These are phyloP conservation scores for Acrobasis suavella DNA, from an alignment of 2,888 invertebrate genomes.

Conservation along the genomic window DNA sequence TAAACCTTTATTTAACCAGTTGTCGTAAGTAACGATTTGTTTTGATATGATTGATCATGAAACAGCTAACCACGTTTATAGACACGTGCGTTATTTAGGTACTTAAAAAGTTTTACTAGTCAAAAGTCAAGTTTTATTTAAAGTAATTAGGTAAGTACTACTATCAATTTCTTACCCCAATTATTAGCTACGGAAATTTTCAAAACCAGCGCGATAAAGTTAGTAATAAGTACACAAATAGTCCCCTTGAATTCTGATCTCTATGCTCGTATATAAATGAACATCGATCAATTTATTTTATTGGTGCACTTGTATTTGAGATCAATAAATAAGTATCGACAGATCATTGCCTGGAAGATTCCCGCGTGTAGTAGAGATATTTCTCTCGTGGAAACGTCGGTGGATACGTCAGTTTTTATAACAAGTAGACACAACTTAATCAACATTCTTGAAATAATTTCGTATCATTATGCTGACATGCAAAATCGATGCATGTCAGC, in stretches of 20 bases:
- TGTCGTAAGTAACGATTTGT: too few relatives aligned
- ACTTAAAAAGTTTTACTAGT: too few relatives aligned
- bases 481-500: neutral
- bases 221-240: conserved; percentile 6
- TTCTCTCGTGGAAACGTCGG: neutral
- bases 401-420: neutral
- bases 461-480: conserved; percentile 23
- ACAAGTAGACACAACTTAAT: neutral
- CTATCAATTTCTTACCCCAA: neutral
- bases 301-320: conserved; percentile 10
- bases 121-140: too few relatives aligned
- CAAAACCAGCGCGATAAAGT: neutral
- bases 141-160: neutral
- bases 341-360: neutral
- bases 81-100: too few relatives aligned
- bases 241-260: conserved; percentile 38
- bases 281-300: conserved; percentile 13
- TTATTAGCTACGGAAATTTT: neutral
- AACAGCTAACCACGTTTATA: too few relatives aligned
- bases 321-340: neutral
- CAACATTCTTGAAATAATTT: conserved; percentile 11
- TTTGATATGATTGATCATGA: too few relatives aligned
- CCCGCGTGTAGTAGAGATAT: neutral
- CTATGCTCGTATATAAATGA: conserved; percentile 22
- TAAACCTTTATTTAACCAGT: too few relatives aligned